A percentile compares a stretch with the other conserved stretches of the same genome.
Conservation (phyloP, 2,113 vertebrate species). For the Triplophysa dalaica region DNA sequence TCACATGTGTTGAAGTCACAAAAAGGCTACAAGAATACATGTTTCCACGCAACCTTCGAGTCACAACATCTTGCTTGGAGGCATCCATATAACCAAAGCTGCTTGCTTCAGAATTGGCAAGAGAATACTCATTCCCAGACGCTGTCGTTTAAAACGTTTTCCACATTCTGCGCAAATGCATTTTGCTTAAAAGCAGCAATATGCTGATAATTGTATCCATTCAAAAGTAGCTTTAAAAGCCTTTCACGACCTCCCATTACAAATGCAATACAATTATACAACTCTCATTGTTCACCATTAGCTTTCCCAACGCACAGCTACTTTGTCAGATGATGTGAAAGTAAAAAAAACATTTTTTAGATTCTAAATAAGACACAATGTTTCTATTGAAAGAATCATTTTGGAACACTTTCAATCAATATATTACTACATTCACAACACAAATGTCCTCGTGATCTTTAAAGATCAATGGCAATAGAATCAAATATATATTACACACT, state of each 20-base stretch:
- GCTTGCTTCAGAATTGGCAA: conserved; percentile 59
- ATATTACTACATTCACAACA: conserved; percentile 51
- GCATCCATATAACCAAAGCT: conserved; percentile 54
- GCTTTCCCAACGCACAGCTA: conserved; percentile 47
- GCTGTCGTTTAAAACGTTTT: conserved; percentile 63
- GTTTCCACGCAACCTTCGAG: conserved; percentile 64
- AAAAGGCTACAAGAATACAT: conserved; percentile 41
- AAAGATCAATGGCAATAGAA: conserved; percentile 32
- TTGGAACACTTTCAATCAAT: conserved; percentile 55
- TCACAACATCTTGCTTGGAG: conserved; percentile 62
- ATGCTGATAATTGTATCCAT: conserved; percentile 10
- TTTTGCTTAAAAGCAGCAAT: conserved; percentile 44
- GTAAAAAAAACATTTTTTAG: conserved; percentile 45
- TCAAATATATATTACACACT: conserved; percentile 9
- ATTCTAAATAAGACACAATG: conserved; percentile 59
- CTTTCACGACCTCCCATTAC: conserved; percentile 29
- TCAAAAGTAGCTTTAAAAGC: conserved; percentile 17
- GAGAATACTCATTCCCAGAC: conserved; percentile 55
- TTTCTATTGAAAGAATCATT: conserved; percentile 44
- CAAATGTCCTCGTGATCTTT: conserved; percentile 35
- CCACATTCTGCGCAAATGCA: conserved; percentile 70
- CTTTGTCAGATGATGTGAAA: conserved; percentile 49
- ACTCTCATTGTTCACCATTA: conserved; percentile 34
- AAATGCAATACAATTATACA: conserved; percentile 54
- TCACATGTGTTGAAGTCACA: conserved; percentile 41